Conservation (phyloP, 2,797 vertebrate species). For the Sebastes diaconus region DNA sequence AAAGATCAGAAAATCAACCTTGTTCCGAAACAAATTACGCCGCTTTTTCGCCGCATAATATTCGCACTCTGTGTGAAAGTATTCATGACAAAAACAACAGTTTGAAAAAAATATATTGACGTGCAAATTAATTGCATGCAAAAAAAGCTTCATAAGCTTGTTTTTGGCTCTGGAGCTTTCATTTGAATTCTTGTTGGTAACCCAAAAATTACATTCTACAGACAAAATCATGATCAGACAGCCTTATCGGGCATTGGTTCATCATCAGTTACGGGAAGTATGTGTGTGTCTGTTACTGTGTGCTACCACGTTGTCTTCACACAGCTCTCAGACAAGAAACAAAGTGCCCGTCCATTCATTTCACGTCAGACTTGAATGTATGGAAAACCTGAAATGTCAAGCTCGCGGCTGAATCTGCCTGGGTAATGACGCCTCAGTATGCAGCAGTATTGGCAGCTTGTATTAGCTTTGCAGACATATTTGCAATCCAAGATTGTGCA, state of each 20-base stretch:
- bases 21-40: too few relatives aligned
- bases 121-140: not conserved
- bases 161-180: not conserved
- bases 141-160: not conserved
- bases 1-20: too few relatives aligned
- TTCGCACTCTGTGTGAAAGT: too few relatives aligned
- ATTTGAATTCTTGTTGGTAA: not conserved
- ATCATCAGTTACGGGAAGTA: not conserved
- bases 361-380: not conserved
- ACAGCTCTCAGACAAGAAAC: not conserved
- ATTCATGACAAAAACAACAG: not conserved
- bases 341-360: not conserved
- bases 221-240: not conserved
- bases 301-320: not conserved
- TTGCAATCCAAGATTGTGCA: not conserved
- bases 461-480: constrained; percentile 9
- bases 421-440: not conserved
- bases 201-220: not conserved
- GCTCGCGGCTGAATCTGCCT: not conserved
- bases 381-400: constrained; percentile 21
- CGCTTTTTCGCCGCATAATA: too few relatives aligned
- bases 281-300: not conserved
- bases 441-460: not conserved
- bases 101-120: not conserved
- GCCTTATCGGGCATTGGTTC: not conserved